phyloP scores from a whole-genome alignment of 2,113 vertebrate genomes.

The Proteles cristata region DNA sequence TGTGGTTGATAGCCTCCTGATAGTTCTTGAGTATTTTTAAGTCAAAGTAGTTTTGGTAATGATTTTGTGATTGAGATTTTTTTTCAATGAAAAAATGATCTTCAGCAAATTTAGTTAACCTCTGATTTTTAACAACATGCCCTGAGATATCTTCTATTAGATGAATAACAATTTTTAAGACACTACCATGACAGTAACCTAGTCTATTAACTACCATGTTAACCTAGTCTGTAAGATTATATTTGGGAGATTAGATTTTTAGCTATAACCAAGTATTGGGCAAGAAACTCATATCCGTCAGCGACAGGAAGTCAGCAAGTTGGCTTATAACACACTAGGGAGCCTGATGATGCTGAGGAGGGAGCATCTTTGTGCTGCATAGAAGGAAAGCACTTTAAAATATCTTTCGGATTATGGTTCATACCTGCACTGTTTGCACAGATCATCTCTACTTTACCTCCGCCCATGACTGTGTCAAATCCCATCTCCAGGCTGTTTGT shows the following conservation, averaged over 20 bases:
- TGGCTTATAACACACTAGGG: fast-evolving
- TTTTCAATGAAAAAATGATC: not conserved
- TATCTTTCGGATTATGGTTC: not conserved
- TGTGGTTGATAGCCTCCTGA: not conserved
- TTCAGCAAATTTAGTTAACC: not conserved
- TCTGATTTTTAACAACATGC: not conserved
- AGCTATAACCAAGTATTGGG: not conserved
- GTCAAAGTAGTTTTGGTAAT: not conserved
- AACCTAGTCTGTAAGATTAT: not conserved
- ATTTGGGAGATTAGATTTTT: not conserved
- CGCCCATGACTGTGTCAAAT: not conserved
- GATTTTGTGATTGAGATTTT: not conserved
- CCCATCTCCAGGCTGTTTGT: not conserved
- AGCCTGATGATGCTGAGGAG: not conserved
- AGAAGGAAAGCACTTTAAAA: not conserved
- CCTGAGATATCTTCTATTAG: not conserved
- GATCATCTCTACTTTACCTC: not conserved
- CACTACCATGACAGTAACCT: not conserved
- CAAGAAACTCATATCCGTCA: not conserved
- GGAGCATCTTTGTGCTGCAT: not conserved
- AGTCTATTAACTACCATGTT: not conserved
- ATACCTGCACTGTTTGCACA: not conserved
- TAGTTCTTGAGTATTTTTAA: not conserved
- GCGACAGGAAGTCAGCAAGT: not conserved
- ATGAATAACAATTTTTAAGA: not conserved